phyloP scores from a whole-genome alignment of 2,113 vertebrate species.

The Orthonyx spaldingii region DNA sequence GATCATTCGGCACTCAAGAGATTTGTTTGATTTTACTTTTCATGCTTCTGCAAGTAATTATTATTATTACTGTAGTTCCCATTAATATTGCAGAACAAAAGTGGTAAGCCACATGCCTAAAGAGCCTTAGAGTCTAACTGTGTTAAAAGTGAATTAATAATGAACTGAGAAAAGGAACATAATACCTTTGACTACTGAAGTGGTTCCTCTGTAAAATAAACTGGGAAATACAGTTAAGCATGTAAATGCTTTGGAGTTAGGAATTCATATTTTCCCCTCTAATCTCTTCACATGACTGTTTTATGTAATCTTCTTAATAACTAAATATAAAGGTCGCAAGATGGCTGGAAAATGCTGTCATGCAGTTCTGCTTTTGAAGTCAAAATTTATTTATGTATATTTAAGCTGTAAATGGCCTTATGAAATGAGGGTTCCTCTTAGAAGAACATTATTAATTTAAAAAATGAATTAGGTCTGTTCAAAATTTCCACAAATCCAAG shows the following conservation, averaged over 20 bases:
- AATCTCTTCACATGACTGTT: conserved; percentile 24
- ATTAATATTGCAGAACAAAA: conserved; percentile 4
- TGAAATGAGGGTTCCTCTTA: neutral
- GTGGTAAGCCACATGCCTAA: neutral
- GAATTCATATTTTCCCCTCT: neutral
- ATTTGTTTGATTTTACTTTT: conserved; percentile 7
- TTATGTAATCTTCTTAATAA: conserved; percentile 43
- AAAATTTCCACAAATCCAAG: conserved; percentile 43
- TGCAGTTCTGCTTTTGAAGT: conserved; percentile 34
- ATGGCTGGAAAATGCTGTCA: conserved; percentile 9
- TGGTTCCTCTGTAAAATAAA: conserved; percentile 31
- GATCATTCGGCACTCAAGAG: neutral
- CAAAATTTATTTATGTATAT: conserved; percentile 43
- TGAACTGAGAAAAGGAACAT: neutral
- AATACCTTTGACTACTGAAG: conserved; percentile 45
- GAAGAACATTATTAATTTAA: conserved; percentile 39
- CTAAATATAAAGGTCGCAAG: neutral
- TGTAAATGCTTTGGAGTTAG: neutral
- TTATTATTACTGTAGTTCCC: neutral
- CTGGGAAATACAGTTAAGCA: neutral
- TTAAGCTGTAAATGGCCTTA: conserved; percentile 38
- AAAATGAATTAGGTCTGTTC: conserved; percentile 52
- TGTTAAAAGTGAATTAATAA: conserved; percentile 13
- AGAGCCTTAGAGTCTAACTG: neutral
- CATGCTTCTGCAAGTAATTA: neutral